These are phyloP conservation scores for Calliphora vomitoria DNA, from an alignment of 2,888 invertebrate genomes.

Conservation along the genomic window DNA sequence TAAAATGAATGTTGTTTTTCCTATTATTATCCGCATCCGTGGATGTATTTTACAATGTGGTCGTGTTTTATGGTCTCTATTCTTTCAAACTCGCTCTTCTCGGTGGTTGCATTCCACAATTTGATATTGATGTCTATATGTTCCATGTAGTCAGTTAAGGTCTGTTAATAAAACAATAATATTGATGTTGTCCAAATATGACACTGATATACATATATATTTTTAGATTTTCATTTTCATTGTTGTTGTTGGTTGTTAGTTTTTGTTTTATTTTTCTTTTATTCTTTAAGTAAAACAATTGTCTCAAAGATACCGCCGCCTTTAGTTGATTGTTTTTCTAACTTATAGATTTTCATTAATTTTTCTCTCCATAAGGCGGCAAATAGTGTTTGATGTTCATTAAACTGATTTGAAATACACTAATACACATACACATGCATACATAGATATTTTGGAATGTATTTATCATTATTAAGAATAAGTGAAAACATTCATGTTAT, in stretches of 20 bases:
- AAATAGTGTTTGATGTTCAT: conserved; percentile 61
- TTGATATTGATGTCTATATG: conserved; percentile 55
- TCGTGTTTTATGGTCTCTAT: conserved; percentile 59
- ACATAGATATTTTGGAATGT: conserved; percentile 33
- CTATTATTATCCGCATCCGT: conserved; percentile 23
- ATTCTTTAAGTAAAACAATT: conserved; percentile 66
- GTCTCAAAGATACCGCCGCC: conserved; percentile 67
- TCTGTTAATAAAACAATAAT: conserved; percentile 53
- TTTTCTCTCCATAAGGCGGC: conserved; percentile 69
- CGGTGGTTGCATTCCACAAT: conserved; percentile 9
- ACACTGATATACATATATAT: conserved; percentile 61
- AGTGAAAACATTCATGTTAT: conserved; percentile 70
- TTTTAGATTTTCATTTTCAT: conserved; percentile 49
- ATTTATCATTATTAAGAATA: conserved; percentile 48
- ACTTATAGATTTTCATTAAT: conserved; percentile 55
- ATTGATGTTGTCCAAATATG: conserved; percentile 61
- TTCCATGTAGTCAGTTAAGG: conserved; percentile 25
- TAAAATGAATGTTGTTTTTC: conserved; percentile 38
- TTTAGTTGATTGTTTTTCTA: conserved; percentile 55
- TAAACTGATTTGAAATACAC: conserved; percentile 26
- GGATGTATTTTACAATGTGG: conserved; percentile 47
- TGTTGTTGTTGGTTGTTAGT: conserved; percentile 1
- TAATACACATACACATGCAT: background rate
- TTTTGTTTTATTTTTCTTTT: conserved; percentile 30
- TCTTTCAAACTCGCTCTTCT: conserved; percentile 5